These are phyloP conservation scores for Misgurnus mizolepis DNA, from an alignment of 2,113 vertebrate genomes.

Conservation along the genomic window DNA sequence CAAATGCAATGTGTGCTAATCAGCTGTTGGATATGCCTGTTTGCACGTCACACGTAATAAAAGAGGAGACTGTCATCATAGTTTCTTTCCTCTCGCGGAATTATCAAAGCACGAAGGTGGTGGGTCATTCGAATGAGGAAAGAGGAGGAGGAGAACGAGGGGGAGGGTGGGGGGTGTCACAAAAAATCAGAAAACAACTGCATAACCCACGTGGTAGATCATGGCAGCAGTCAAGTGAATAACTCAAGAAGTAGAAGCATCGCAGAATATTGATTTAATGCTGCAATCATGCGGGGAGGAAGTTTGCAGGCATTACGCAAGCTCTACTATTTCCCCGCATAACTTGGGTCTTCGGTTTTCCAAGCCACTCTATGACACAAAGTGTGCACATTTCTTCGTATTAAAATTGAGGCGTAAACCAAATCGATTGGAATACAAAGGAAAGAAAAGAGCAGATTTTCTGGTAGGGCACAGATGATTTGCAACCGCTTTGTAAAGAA, in stretches of 20 bases:
- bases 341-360: constrained; percentile 80
- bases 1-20: constrained; percentile 41
- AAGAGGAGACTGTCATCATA: constrained; percentile 54
- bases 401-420: constrained; percentile 52
- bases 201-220: constrained; percentile 80
- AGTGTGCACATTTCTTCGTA: background rate
- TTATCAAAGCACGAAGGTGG: constrained; percentile 64
- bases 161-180: constrained; percentile 65
- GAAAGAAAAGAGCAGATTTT: constrained; percentile 8
- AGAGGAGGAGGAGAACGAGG: constrained; percentile 49
- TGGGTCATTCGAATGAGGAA: constrained; percentile 60
- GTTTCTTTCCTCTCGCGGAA: constrained; percentile 58
- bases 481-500: background rate
- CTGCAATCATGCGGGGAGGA: constrained; percentile 84
- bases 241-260: constrained; percentile 88
- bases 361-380: constrained; percentile 57
- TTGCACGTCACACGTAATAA: constrained; percentile 33
- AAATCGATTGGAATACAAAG: constrained; percentile 50
- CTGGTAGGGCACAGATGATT: background rate
- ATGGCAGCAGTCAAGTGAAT: constrained; percentile 87
- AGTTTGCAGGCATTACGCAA: constrained; percentile 84
- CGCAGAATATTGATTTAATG: constrained; percentile 95
- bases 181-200: constrained; percentile 68
- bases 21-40: constrained; percentile 47
- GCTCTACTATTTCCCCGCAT: constrained; percentile 87